Evolutionary conservation across 2,888 invertebrate species (phyloP).

Genomic region (Xanthia icteritia): DNA sequence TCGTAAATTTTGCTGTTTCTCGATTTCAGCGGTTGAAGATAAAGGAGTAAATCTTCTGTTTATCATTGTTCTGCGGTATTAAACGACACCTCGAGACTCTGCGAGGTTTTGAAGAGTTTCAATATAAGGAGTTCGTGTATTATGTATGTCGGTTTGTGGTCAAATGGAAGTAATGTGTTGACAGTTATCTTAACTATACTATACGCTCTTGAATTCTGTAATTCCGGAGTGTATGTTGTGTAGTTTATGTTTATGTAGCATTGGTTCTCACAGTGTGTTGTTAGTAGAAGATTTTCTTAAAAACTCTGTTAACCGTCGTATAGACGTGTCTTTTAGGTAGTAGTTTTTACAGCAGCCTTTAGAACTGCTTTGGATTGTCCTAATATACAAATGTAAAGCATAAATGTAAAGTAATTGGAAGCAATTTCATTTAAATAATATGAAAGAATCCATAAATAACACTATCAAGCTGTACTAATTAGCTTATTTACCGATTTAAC

Average conservation of each 20-base stretch:
- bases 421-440: background rate
- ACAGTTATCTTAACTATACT: background rate
- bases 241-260: too few relatives aligned
- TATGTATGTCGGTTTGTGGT: slow-evolving; percentile 27
- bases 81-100: slow-evolving; percentile 18
- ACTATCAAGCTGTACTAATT: too few relatives aligned
- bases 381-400: background rate
- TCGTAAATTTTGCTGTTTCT: background rate
- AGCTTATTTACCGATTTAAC: too few relatives aligned
- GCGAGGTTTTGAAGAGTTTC: slow-evolving; percentile 34
- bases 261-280: background rate
- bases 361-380: background rate
- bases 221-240: background rate
- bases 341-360: background rate
- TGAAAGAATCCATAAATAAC: too few relatives aligned
- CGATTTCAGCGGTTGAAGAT: background rate
- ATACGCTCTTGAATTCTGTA: background rate
- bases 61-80: background rate
- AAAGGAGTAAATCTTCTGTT: slow-evolving; percentile 30
- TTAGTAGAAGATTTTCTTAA: background rate
- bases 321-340: background rate
- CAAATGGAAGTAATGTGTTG: slow-evolving; percentile 4
- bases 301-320: background rate
- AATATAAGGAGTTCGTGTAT: slow-evolving; percentile 31
- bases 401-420: background rate